A percentile compares a stretch with the other conserved stretches of the same genome.
These are phyloP conservation scores for Andrena fulva DNA, from an alignment of 2,888 invertebrate genomes.

Conservation along the genomic window DNA sequence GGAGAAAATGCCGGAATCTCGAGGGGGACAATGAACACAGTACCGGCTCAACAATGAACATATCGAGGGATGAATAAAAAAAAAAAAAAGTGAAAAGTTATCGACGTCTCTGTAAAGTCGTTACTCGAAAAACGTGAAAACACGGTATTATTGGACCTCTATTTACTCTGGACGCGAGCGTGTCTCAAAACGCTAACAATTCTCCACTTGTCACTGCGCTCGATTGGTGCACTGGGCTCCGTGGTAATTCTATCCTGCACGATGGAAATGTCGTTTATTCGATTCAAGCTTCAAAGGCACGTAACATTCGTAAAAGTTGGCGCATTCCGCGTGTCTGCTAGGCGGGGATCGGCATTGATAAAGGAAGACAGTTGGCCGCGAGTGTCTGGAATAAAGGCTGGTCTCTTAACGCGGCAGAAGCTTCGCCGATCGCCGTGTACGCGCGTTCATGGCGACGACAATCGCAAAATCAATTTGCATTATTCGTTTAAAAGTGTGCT, in stretches of 20 bases:
- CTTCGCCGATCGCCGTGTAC: conserved; percentile 52
- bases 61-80: conserved; percentile 22
- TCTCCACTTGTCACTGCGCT: conserved; percentile 14
- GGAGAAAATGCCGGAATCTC: conserved; percentile 21
- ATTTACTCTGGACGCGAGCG: neutral
- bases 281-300: conserved; percentile 8
- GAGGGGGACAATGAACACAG: conserved; percentile 8
- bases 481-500: conserved; percentile 80
- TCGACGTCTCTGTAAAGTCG: conserved; percentile 27
- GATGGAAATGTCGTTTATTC: neutral
- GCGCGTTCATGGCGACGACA: conserved; percentile 64
- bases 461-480: conserved; percentile 82
- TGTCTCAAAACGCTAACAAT: conserved; percentile 15
- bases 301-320: neutral
- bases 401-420: conserved; percentile 24
- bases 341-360: neutral
- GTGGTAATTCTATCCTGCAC: neutral
- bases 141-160: conserved; percentile 18
- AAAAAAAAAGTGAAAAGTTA: conserved; percentile 32
- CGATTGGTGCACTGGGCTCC: neutral
- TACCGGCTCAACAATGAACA: conserved; percentile 6
- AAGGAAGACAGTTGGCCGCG: conserved; percentile 11
- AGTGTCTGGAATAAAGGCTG: conserved; percentile 30
- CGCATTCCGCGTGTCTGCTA: neutral
- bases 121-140: conserved; percentile 21